phyloP scores from a whole-genome alignment of 2,797 vertebrate genomes.

The Cheirogaleus major region DNA sequence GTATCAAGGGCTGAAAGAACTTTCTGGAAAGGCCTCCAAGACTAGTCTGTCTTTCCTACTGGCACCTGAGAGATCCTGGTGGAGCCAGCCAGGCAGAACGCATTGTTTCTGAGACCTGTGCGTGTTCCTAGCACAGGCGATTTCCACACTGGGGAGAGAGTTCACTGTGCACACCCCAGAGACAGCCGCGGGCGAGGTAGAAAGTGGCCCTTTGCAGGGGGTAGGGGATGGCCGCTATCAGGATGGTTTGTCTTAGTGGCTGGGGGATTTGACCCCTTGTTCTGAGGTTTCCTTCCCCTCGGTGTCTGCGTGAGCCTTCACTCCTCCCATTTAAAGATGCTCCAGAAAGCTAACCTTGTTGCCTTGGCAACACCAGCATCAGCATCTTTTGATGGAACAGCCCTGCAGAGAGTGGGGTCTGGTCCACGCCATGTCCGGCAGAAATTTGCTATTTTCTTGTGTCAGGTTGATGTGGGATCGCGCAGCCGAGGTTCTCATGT shows the following conservation, averaged over 20 bases:
- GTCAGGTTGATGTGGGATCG: neutral
- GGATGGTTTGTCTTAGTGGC: neutral
- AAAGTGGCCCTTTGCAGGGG: neutral
- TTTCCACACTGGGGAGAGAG: neutral
- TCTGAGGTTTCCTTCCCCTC: neutral
- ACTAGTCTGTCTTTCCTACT: neutral
- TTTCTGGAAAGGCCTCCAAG: slow-evolving; percentile 49
- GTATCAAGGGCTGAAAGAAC: neutral
- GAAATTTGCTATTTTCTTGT: neutral
- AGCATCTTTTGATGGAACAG: neutral
- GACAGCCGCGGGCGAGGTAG: neutral
- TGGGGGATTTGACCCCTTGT: neutral
- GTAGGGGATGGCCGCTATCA: neutral
- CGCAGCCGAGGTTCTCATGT: neutral
- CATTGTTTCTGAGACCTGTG: neutral
- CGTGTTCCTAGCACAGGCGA: neutral
- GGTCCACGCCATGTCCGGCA: neutral
- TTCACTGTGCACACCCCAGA: neutral
- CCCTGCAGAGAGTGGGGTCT: neutral
- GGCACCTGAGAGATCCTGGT: neutral
- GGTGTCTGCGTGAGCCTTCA: neutral
- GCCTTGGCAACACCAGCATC: neutral
- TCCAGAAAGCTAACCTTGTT: neutral
- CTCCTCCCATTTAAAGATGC: neutral
- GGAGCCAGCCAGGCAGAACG: neutral